Percentiles rank a stretch among this genome's conserved stretches.
These are phyloP conservation scores for Melipona quadrifasciata DNA, from an alignment of 1,140 invertebrate genomes.

Conservation along the genomic window DNA sequence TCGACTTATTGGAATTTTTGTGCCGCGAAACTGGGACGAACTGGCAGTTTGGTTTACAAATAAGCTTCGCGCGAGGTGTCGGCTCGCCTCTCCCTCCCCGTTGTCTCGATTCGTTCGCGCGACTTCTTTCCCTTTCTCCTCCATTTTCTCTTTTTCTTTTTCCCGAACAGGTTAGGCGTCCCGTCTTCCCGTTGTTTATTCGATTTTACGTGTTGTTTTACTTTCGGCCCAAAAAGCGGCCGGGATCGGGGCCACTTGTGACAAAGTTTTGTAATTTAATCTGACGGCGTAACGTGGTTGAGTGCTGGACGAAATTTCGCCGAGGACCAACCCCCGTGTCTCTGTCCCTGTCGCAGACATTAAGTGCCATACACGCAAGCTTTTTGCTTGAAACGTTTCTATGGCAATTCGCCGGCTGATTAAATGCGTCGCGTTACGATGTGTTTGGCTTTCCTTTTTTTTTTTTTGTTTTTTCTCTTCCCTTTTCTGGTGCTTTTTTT, in stretches of 20 bases:
- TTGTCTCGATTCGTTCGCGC: not conserved
- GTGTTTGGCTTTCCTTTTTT: not conserved
- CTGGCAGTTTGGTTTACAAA: conserved; percentile 7
- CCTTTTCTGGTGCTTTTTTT: not conserved
- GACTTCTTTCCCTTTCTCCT: not conserved
- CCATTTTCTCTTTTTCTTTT: too few species aligned
- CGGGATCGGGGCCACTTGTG: conserved; percentile 16
- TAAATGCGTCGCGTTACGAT: conserved; percentile 8
- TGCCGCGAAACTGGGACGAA: conserved; percentile 30
- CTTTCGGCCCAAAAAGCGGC: conserved; percentile 2
- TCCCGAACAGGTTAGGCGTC: not conserved
- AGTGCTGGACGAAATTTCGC: conserved; percentile 9
- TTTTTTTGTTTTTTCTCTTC: too few species aligned
- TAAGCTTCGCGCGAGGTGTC: not conserved
- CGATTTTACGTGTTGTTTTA: conserved; percentile 27
- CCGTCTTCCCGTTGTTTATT: conserved; percentile 25
- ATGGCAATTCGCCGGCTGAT: not conserved
- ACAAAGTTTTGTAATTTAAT: conserved; percentile 33
- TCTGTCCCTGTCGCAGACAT: conserved; percentile 10
- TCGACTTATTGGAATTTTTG: conserved; percentile 31
- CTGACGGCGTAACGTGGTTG: conserved; percentile 7
- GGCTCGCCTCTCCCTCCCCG: too few species aligned
- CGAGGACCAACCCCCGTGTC: not conserved
- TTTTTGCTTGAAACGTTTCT: conserved; percentile 21
- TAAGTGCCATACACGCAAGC: conserved; percentile 28